Conservation (phyloP, 2,797 vertebrate species). For the Poeciliopsis paucimaculata region DNA sequence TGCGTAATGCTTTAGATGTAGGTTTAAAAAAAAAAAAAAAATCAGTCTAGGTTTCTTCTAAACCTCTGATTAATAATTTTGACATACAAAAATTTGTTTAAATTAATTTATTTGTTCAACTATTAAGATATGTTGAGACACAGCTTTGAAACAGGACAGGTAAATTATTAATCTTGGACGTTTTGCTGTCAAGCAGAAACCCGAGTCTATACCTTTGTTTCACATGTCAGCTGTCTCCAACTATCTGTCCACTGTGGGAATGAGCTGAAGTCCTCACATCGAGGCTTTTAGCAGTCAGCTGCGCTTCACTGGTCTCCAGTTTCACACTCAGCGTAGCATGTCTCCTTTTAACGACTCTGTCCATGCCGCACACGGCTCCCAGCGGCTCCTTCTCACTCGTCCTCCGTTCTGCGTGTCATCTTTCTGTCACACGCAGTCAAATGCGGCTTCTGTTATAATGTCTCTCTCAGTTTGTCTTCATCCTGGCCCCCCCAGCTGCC, state of each 20-base stretch:
- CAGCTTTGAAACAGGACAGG: neutral
- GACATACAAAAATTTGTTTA: neutral
- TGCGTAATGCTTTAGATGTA: neutral
- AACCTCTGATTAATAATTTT: neutral
- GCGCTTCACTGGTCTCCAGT: slow-evolving; percentile 79
- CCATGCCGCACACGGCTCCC: slow-evolving; percentile 22
- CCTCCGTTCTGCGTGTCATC: slow-evolving; percentile 2
- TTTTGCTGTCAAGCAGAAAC: slow-evolving; percentile 36
- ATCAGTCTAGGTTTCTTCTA: neutral
- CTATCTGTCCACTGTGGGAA: slow-evolving; percentile 66
- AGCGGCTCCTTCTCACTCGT: slow-evolving; percentile 39
- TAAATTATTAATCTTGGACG: slow-evolving; percentile 54
- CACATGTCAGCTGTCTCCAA: slow-evolving; percentile 47
- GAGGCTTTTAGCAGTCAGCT: slow-evolving; percentile 79
- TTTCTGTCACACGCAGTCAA: slow-evolving; percentile 36
- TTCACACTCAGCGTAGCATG: slow-evolving; percentile 81
- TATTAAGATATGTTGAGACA: neutral
- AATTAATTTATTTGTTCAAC: neutral
- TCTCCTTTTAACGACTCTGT: slow-evolving; percentile 74
- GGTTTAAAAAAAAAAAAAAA: neutral
- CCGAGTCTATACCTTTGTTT: slow-evolving; percentile 53
- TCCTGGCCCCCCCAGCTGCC: slow-evolving; percentile 17
- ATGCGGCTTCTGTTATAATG: slow-evolving; percentile 39
- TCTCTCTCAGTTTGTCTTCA: slow-evolving; percentile 53
- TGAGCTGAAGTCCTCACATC: slow-evolving; percentile 67